Evolutionary conservation across 2,113 vertebrate species (phyloP).

Genomic region (Psammodynastes pulverulentus): DNA sequence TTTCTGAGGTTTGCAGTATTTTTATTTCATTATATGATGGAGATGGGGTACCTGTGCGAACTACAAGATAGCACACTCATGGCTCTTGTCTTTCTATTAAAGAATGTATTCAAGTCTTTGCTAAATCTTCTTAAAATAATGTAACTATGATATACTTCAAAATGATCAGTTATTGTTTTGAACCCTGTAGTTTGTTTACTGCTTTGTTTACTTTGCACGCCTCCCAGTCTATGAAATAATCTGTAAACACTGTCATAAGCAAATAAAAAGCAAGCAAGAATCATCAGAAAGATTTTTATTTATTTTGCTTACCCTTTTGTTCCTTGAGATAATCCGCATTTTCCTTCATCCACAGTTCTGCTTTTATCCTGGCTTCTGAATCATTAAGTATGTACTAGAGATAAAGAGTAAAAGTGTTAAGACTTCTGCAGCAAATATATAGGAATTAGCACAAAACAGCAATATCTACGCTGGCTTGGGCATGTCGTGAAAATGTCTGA

Average conservation of each 20-base stretch:
- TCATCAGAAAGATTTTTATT: slow-evolving; percentile 39
- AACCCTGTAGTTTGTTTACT: neutral
- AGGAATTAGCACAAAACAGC: slow-evolving; percentile 15
- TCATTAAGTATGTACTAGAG: slow-evolving; percentile 91
- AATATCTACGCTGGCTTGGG: too few relatives aligned
- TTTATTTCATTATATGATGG: neutral
- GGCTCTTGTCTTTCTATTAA: neutral
- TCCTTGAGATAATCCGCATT: slow-evolving; percentile 94
- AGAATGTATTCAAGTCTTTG: neutral
- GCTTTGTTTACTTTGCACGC: neutral
- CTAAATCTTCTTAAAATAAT: neutral
- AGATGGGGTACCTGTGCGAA: neutral
- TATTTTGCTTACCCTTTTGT: slow-evolving; percentile 80
- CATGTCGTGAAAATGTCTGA: too few relatives aligned
- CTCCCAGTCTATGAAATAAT: too few relatives aligned
- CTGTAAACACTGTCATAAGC: neutral
- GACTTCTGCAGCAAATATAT: slow-evolving; percentile 42
- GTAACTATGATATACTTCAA: neutral
- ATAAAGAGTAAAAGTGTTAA: slow-evolving; percentile 42
- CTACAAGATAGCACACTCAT: neutral
- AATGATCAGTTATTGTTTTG: neutral
- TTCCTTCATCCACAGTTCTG: slow-evolving; percentile 92
- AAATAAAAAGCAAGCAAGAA: neutral
- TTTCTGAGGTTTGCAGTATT: neutral
- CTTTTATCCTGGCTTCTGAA: slow-evolving; percentile 87